These are phyloP conservation scores for Hydrophis major DNA, from an alignment of 2,797 vertebrate genomes.

Conservation along the genomic window DNA sequence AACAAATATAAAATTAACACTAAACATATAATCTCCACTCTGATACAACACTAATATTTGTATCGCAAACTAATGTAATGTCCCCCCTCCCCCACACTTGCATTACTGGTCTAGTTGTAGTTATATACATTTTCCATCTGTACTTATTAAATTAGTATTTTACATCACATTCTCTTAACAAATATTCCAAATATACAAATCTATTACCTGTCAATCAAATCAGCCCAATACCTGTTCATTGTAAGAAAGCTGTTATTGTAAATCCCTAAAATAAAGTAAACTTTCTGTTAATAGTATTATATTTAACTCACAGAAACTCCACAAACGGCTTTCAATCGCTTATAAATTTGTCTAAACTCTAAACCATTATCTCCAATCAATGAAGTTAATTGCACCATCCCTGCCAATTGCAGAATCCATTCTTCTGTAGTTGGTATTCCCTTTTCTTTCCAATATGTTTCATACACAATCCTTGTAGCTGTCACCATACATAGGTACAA, in stretches of 20 bases:
- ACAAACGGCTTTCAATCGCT: not conserved
- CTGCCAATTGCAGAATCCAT: not conserved
- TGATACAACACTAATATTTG: not conserved
- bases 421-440: not conserved
- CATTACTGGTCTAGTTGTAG: not conserved
- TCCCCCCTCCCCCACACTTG: not conserved
- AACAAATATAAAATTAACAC: no score
- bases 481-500: not conserved
- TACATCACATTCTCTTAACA: not conserved
- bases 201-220: not conserved
- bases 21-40: no score
- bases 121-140: not conserved
- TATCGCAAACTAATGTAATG: not conserved
- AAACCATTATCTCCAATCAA: not conserved
- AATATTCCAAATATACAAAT: not conserved
- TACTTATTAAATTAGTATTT: not conserved
- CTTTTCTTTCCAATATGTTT: not conserved
- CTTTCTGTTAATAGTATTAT: not conserved
- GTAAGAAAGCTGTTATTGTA: not conserved
- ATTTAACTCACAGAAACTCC: not conserved
- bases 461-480: not conserved
- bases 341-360: not conserved
- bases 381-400: not conserved
- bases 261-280: not conserved
- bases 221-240: not conserved